Conservation (phyloP, 2,797 vertebrate genomes). For the Pagetopsis macropterus region DNA sequence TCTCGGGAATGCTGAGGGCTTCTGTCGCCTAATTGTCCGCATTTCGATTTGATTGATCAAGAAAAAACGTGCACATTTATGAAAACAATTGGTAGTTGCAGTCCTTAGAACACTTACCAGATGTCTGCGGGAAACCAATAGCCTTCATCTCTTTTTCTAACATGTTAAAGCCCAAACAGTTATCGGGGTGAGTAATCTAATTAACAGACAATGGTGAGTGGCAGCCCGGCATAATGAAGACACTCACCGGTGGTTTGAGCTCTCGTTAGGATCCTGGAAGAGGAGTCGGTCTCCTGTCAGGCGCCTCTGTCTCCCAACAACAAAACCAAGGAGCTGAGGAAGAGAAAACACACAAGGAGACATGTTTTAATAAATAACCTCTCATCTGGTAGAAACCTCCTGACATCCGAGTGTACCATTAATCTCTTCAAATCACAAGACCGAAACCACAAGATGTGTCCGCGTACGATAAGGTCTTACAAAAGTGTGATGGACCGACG, state of each 20-base stretch:
- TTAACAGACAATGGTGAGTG: background rate
- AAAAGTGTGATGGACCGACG: constrained; percentile 25
- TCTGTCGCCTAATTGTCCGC: no score
- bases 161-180: background rate
- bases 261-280: constrained; percentile 55
- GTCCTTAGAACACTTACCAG: background rate
- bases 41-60: no score
- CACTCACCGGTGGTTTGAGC: constrained; percentile 69
- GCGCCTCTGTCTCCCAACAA: constrained; percentile 66
- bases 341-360: constrained; percentile 29
- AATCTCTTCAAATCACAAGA: constrained; percentile 15
- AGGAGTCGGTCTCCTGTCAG: constrained; percentile 62
- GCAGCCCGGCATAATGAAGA: background rate
- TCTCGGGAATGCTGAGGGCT: no score
- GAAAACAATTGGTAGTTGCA: background rate
- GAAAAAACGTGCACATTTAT: background rate
- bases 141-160: background rate
- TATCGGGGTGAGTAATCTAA: background rate
- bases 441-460: constrained; percentile 7
- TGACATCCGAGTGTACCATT: constrained; percentile 3
- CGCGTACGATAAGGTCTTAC: background rate
- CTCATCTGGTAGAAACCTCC: background rate
- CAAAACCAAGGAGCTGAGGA: constrained; percentile 67
- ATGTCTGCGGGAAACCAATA: background rate
- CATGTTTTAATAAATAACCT: constrained; percentile 8